phyloP scores from a whole-genome alignment of 2,113 vertebrate species.

The Acrocephalus kingi region DNA sequence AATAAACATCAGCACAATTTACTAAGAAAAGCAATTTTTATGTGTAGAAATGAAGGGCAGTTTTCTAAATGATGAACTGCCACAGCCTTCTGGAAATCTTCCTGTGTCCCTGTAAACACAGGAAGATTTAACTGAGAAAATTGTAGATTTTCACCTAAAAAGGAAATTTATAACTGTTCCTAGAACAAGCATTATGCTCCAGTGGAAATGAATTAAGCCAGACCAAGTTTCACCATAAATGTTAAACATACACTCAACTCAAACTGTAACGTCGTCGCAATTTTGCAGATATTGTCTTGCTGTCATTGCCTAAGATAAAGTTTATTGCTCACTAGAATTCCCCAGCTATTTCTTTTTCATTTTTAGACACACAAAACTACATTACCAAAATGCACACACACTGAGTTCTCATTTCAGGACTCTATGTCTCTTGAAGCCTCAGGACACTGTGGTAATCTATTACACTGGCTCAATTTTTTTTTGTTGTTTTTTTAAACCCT shows the following conservation, averaged over 20 bases:
- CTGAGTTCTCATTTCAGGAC: background rate
- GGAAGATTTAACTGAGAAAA: background rate
- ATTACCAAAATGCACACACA: background rate
- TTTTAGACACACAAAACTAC: background rate
- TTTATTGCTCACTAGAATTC: background rate
- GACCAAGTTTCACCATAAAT: background rate
- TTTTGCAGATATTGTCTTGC: background rate
- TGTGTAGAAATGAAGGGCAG: background rate
- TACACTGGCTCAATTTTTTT: background rate
- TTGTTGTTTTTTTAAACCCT: background rate
- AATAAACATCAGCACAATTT: background rate
- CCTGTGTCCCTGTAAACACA: background rate
- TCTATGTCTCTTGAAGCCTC: background rate
- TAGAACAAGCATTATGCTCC: background rate
- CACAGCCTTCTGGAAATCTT: background rate
- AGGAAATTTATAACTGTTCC: background rate
- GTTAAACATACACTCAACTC: background rate
- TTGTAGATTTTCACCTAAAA: background rate
- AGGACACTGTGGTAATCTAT: background rate
- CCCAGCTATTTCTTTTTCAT: background rate
- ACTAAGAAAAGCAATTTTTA: background rate
- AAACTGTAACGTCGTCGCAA: background rate
- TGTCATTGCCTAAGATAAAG: background rate
- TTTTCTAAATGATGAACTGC: background rate
- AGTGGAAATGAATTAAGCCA: constrained; percentile 4